Evolutionary conservation across 1,140 invertebrate genomes (phyloP).

Genomic region (Nomia melanderi): DNA sequence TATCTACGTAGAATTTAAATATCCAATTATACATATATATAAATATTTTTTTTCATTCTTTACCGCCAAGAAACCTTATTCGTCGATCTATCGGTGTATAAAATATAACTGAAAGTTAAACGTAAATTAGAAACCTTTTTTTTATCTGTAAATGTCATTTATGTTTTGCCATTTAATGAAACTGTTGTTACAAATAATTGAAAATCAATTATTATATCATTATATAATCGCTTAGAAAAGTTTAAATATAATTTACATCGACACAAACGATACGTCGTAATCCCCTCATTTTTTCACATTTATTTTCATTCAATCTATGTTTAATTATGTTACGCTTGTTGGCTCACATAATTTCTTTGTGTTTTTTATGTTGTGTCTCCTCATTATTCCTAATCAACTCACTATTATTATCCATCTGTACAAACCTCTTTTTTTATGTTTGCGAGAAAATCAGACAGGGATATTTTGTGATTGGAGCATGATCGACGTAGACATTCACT

Average conservation of each 20-base stretch:
- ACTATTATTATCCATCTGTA: conserved; percentile 1
- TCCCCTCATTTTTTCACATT: background rate
- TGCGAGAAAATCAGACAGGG: background rate
- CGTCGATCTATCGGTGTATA: background rate
- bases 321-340: conserved; percentile 15
- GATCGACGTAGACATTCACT: background rate
- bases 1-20: background rate
- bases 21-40: background rate
- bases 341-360: conserved; percentile 19
- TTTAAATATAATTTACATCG: conserved; percentile 13
- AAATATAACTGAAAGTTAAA: background rate
- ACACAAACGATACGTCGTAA: background rate
- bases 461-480: conserved; percentile 29
- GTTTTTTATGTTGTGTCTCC: conserved; percentile 1
- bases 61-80: background rate
- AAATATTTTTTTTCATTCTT: background rate
- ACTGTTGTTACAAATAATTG: background rate
- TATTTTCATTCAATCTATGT: conserved; percentile 9
- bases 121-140: background rate
- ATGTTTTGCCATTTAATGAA: background rate
- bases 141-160: background rate
- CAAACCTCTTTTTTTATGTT: conserved; percentile 13
- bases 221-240: background rate
- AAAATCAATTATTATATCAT: background rate
- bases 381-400: background rate